Base-by-base conservation (phyloP, 2,888 invertebrate species). In the Pachydiplax longipennis region DNA sequence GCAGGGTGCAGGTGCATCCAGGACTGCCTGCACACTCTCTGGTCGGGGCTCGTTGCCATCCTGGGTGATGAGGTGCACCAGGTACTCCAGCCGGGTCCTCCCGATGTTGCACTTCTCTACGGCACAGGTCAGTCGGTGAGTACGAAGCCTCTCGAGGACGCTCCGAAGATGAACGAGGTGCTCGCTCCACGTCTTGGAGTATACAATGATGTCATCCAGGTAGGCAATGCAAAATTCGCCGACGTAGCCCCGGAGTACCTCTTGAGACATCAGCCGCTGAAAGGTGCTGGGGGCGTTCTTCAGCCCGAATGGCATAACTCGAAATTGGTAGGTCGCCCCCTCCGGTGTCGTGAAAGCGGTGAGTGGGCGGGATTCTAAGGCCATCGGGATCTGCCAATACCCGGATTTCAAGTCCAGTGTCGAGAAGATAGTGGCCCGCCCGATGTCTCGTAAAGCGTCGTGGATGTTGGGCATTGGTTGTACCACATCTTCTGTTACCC, bases 331-430 rank as follows among this genome's bases (percentile, higher is more conserved):
- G 2, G 91, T 91, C 0, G 92, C 92, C 0, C 92, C 92, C 58
- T 92, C 91, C 0, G 93, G 93, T 0, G 93, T 92, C 10, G 92
- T 48, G 81, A 93, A 93, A 0, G 93, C 93, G 40, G 40, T 40
- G 40, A 40, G 40, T 2, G 40, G 40, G 4, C 40, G 40, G 6
- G 40, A 0, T 93, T 93, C 40, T 5, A 10, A 92, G 91, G 61
- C 90, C 91, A n/a, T 91, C 92, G 0, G 92, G 91, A 5, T 91
- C 82, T 4, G 90, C 91, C 3, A 91, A 91, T 91, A 93, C 91
- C 3, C 92, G 92, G 0, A 93, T 91, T 92, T 92, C 6, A 93
- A 90, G 35, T 93, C 93, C 4, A 93, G 82, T 12, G 92, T 92
- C 0, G 93, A 91, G 82, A 93, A 93, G 12, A 93, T 91, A 15